Conservation (phyloP, 2,113 vertebrate genomes). For the Microcebus murinus region DNA sequence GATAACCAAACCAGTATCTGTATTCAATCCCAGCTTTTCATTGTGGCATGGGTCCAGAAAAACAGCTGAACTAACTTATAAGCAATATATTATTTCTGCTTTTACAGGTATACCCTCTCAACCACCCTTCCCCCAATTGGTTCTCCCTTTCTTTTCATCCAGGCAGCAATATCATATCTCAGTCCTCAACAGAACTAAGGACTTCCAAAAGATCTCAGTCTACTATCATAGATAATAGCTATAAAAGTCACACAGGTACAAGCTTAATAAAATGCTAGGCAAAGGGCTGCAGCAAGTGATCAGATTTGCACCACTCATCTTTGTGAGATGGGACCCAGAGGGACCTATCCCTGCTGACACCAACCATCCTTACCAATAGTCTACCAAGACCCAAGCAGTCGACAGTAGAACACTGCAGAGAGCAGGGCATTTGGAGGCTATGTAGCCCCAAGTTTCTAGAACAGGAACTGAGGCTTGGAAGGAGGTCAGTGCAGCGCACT, state of each 20-base stretch:
- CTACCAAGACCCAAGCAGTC: constrained; percentile 60
- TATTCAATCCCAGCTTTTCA: not conserved
- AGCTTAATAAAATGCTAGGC: not conserved
- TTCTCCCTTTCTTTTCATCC: not conserved
- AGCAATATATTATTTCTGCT: not conserved
- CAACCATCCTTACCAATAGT: constrained; percentile 46
- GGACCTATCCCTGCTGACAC: constrained; percentile 64
- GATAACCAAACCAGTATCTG: not conserved
- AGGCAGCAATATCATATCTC: not conserved
- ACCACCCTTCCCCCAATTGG: too few relatives aligned
- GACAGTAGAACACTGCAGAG: constrained; percentile 69
- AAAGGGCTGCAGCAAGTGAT: constrained; percentile 74
- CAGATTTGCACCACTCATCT: constrained; percentile 80
- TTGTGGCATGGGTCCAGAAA: not conserved
- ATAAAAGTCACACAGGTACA: not conserved
- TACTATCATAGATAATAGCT: not conserved
- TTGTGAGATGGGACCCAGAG: constrained; percentile 41
- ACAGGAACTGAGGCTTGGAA: constrained; percentile 69
- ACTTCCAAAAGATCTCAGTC: not conserved
- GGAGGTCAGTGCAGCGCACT: constrained; percentile 59
- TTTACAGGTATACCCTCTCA: not conserved
- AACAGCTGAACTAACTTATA: not conserved
- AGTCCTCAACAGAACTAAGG: not conserved
- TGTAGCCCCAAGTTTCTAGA: constrained; percentile 57
- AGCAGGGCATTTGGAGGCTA: constrained; percentile 57